phyloP scores from a whole-genome alignment of 1,140 invertebrate species.

The Druon quercuslanigerum region DNA sequence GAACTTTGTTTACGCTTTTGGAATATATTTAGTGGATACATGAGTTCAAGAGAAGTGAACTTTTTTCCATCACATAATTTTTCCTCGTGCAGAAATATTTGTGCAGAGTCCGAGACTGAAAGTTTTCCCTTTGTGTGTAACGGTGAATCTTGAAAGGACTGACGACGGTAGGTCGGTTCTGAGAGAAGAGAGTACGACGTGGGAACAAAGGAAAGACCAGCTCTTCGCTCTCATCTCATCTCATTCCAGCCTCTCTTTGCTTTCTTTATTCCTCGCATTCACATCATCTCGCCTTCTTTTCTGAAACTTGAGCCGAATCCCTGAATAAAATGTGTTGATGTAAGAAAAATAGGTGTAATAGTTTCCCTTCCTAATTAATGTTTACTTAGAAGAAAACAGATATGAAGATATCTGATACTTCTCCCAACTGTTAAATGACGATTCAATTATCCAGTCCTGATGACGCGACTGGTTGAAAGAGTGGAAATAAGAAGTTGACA shows the following conservation, averaged over 20 bases:
- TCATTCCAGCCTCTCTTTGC: slow-evolving; percentile 45
- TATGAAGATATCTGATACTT: too few relatives aligned
- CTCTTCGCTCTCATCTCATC: slow-evolving; percentile 46
- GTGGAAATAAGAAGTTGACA: slow-evolving; percentile 66
- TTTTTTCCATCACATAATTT: slow-evolving; percentile 41
- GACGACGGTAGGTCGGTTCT: slow-evolving; percentile 54
- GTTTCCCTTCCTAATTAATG: neutral
- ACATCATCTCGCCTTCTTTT: slow-evolving; percentile 22
- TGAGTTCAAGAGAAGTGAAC: slow-evolving; percentile 4
- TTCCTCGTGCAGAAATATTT: slow-evolving; percentile 6
- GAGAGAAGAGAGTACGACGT: slow-evolving; percentile 57
- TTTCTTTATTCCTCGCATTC: slow-evolving; percentile 32
- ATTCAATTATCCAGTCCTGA: neutral
- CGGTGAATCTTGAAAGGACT: slow-evolving; percentile 64
- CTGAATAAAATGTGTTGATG: slow-evolving; percentile 19
- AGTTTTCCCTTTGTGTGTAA: slow-evolving; percentile 62
- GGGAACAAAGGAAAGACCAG: slow-evolving; percentile 65
- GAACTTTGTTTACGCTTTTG: too few relatives aligned
- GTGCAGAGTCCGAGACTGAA: slow-evolving; percentile 44
- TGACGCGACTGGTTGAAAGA: neutral
- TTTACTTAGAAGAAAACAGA: neutral
- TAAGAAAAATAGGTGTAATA: slow-evolving; percentile 24
- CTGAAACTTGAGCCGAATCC: slow-evolving; percentile 2
- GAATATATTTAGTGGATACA: too few relatives aligned
- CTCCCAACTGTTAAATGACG: neutral